phyloP scores from a whole-genome alignment of 1,140 invertebrate species.

The Euborellia annulipes region DNA sequence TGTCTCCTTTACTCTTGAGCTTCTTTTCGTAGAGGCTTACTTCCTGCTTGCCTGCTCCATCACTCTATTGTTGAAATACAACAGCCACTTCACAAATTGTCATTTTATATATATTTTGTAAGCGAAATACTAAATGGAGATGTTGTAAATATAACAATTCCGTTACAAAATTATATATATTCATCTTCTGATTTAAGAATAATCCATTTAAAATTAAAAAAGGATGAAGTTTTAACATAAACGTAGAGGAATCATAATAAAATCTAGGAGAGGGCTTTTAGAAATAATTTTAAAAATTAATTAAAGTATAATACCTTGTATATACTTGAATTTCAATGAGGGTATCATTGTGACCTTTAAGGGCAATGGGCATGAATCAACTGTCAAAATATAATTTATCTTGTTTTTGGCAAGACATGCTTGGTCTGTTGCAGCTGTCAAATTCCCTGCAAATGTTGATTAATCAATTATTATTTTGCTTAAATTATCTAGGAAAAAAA shows the following conservation, averaged over 20 bases:
- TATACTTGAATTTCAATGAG: conserved; percentile 51
- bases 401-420: conserved; percentile 44
- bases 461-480: conserved; percentile 7
- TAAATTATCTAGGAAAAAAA: neutral
- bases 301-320: conserved; percentile 40
- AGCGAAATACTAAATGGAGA: neutral
- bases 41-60: no score
- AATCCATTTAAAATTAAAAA: no score
- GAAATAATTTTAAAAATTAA: neutral
- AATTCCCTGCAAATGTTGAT: conserved; percentile 37
- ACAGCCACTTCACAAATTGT: no score
- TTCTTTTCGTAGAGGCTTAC: no score
- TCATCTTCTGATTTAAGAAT: neutral
- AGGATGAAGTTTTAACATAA: no score
- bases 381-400: conserved; percentile 60
- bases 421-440: conserved; percentile 58
- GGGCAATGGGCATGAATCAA: conserved; percentile 67
- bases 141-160: neutral
- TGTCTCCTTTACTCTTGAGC: no score
- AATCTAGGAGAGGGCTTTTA: neutral
- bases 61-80: no score
- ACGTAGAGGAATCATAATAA: neutral
- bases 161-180: neutral
- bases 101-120: no score
- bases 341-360: conserved; percentile 47